Base-by-base conservation (phyloP, 1,140 invertebrate species). In the Hyphantria cunea region DNA sequence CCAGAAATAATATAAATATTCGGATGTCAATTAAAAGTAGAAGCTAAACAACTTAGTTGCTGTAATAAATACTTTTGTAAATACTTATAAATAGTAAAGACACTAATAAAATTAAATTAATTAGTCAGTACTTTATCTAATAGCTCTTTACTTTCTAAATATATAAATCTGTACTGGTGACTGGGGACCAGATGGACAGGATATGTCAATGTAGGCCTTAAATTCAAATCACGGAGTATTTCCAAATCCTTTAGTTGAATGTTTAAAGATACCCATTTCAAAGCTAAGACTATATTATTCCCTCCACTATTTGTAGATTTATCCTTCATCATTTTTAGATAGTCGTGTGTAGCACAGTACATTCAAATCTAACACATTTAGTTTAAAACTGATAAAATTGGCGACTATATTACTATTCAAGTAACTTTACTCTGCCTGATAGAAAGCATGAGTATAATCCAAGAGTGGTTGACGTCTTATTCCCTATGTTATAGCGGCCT, bases 261-360 rank as follows among this genome's bases (percentile, higher is more conserved):
- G 50, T 63, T 66, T 60, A 49, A 70, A 47, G 44, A 60, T 67
- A 77, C 60, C 71, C 74, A 71, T 74, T 79, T 82, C 64, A 64
- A 76, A 83, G 56, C 64, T 82, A 82, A 84, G 79, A 88, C 77
- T 83, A 75, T 74, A 65, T 77, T 76, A 84, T 82, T 86, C 84
- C 86, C 86, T 89, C 86, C 86, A 89, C 84, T 89, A 84, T 70
- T 74, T 79, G 68, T 84, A 89, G 67, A 74, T 50, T 50, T 63
- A 70, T 62, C 71, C 74, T 71, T 67, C 66, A 74, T 64, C 54
- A 60, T 67, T 55, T 61, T 55, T 72, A 68, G 50, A 67, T 68
- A 68, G 45, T 64, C 42, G 66, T 56, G 58, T 74, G 65, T 49
- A 48, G 64, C 67, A 74, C 64, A 25, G 1, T 62, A 42, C 25